These are phyloP conservation scores for Probosciger aterrimus DNA, from an alignment of 2,113 vertebrate genomes.

Conservation along the genomic window DNA sequence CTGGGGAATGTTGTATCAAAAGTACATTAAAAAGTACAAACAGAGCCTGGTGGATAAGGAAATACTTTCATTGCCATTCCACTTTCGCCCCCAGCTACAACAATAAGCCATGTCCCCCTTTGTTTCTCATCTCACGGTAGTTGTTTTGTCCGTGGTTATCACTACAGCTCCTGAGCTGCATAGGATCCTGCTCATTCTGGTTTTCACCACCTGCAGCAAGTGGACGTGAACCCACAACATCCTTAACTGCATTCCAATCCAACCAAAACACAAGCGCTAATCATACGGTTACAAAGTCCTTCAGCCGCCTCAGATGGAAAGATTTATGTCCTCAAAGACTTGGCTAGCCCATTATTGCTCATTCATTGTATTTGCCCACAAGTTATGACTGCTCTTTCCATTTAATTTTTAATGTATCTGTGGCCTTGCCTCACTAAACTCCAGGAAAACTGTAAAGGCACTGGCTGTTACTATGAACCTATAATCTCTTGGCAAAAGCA, in stretches of 20 bases:
- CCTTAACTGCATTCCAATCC: constrained; percentile 43
- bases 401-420: constrained; percentile 41
- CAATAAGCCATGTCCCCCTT: not conserved
- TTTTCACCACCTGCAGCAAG: constrained; percentile 55
- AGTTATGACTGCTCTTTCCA: constrained; percentile 41
- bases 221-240: constrained; percentile 9
- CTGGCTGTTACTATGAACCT: constrained; percentile 1
- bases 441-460: constrained; percentile 28
- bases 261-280: constrained; percentile 38
- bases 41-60: not conserved
- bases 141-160: not conserved
- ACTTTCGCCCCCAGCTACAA: not conserved
- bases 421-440: constrained; percentile 4
- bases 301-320: constrained; percentile 27
- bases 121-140: not conserved
- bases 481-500: constrained; percentile 22
- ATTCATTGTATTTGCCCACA: constrained; percentile 54
- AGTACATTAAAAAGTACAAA: not conserved
- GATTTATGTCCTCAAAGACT: constrained; percentile 44
- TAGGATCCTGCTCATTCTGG: constrained; percentile 22
- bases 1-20: not conserved
- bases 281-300: constrained; percentile 44
- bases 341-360: constrained; percentile 26
- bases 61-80: not conserved
- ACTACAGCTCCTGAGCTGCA: not conserved